Percentiles rank a stretch among this genome's conserved stretches.
Conservation (phyloP, 2,113 vertebrate species). For the Pedionomus torquatus region DNA sequence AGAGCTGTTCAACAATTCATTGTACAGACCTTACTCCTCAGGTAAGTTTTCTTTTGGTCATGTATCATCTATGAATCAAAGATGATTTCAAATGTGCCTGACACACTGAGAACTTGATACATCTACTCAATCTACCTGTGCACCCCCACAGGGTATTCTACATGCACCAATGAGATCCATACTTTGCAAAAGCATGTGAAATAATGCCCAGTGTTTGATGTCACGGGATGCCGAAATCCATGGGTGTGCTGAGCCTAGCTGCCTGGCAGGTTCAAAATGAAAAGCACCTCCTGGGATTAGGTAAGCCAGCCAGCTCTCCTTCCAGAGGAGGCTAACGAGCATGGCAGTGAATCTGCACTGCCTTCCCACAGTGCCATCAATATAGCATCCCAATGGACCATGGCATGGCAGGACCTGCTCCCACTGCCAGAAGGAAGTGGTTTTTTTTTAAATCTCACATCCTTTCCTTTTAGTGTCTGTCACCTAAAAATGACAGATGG, state of each 20-base stretch:
- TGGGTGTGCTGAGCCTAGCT: not conserved
- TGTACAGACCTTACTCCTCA: too few species aligned
- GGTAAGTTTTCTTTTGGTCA: too few species aligned
- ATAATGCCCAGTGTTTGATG: not conserved
- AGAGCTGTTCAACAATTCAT: too few species aligned
- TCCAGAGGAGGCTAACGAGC: not conserved
- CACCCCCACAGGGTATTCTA: too few species aligned
- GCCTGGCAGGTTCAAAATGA: not conserved
- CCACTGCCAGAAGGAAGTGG: not conserved
- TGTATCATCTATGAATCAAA: too few species aligned
- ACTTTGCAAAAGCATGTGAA: not conserved
- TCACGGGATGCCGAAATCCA: not conserved
- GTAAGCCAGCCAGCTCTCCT: not conserved
- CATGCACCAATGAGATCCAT: too few species aligned
- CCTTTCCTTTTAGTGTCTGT: not conserved
- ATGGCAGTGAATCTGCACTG: rapidly evolving
- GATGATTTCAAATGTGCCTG: too few species aligned
- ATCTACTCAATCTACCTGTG: too few species aligned
- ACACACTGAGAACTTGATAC: too few species aligned
- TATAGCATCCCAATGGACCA: not conserved
- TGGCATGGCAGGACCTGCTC: not conserved
- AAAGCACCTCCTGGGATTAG: not conserved
- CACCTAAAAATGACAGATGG: not conserved
- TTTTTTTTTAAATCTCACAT: not conserved
- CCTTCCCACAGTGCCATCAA: not conserved